Base-by-base conservation (phyloP, 2,888 invertebrate species). In the Physocephala rufipes region DNA sequence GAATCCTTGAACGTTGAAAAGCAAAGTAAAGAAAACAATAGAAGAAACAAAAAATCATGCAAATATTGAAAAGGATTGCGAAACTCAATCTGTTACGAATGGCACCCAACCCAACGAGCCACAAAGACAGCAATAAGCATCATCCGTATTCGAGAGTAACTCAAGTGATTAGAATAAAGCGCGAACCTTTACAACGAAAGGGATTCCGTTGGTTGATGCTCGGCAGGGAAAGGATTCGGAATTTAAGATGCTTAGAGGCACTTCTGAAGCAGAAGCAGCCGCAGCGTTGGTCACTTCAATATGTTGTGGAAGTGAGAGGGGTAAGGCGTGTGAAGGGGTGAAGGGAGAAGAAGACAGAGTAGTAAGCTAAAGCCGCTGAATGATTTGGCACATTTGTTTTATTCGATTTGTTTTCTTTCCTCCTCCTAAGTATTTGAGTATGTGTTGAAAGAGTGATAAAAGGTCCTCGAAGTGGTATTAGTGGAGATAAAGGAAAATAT, bases 61-160 rank as follows among this genome's bases (percentile, higher is more conserved):
- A 67, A 67, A 67, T 67, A 59, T 62, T 68, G 68, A 68, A 62
- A 68, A 62, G 61, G 61, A 62, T 68, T 68, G 68, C 68, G 61
- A 68, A 68, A 68, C 62, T 68, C 51, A 62, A 68, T 61, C 68
- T 30, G 49, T 62, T 68, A 51, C 51, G 55, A 24, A 45, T 58
- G 58, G 67, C 21, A 53, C 28, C 16, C n/a, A 49, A 43, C n/a
- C n/a, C n/a, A n/a, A n/a, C n/a, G 36, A 24, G 67, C n/a, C 19
- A 36, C 28, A 16, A 53, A 28, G n/a, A n/a, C n/a, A n/a, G n/a
- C n/a, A n/a, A n/a, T n/a, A n/a, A n/a, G n/a, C n/a, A n/a, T n/a
- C 47, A 45, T 28, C 47, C 45, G 45, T n/a, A 21, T 30, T 36
- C 36, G 36, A 36, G n/a, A n/a, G 36, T 36, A 7, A 36, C 36